A percentile compares a stretch with the other conserved stretches of the same genome.
These are phyloP conservation scores for Noturus placidus DNA, from an alignment of 2,113 vertebrate species.

Conservation along the genomic window DNA sequence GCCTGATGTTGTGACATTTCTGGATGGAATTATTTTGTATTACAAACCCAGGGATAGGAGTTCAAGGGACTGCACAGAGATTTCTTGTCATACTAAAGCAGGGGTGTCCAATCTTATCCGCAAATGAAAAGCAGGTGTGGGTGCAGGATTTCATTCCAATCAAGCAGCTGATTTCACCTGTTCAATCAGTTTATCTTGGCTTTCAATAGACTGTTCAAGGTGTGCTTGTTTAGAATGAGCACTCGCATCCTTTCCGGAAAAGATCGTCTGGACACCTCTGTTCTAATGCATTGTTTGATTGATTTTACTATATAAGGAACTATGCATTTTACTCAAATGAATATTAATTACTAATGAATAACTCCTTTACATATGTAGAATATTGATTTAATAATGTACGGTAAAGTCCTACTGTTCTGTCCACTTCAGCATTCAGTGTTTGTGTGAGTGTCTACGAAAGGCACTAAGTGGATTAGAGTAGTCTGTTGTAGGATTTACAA, in stretches of 20 bases:
- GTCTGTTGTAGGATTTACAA: constrained; percentile 55
- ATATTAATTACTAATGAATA: background rate
- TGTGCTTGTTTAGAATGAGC: too few species aligned
- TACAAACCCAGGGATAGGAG: background rate
- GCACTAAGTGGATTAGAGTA: constrained; percentile 58
- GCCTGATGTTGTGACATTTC: background rate
- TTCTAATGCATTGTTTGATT: background rate
- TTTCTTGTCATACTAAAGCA: background rate
- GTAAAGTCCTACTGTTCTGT: constrained; percentile 12
- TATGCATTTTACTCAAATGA: background rate
- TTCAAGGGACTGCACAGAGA: background rate
- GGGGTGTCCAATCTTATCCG: too few species aligned
- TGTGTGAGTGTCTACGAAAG: constrained; percentile 42
- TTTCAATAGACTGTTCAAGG: too few species aligned
- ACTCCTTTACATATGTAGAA: background rate
- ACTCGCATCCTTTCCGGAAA: too few species aligned
- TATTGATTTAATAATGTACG: background rate
- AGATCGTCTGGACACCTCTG: too few species aligned
- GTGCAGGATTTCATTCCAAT: too few species aligned
- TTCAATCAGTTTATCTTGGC: too few species aligned
- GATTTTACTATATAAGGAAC: background rate
- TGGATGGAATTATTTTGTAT: background rate
- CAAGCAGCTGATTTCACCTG: too few species aligned
- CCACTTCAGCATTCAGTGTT: constrained; percentile 39
- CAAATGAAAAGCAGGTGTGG: too few species aligned